phyloP scores from a whole-genome alignment of 37 sponge, comb jelly and placozoan species.

The Cladorhizidae sp. region DNA sequence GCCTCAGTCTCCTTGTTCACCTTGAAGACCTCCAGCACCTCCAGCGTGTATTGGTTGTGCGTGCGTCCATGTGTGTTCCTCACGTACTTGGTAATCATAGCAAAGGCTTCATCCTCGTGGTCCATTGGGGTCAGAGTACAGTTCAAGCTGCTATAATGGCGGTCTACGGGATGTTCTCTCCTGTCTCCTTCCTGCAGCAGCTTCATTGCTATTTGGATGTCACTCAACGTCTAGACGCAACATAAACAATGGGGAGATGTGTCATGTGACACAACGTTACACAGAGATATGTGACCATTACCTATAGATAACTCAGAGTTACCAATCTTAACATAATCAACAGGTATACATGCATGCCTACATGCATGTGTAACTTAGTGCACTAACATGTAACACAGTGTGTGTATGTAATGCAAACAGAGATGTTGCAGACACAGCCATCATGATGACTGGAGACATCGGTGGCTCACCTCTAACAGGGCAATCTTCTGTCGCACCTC shows the following conservation, averaged over 20 bases:
- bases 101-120: slow-evolving; percentile 20
- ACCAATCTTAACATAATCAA: too few relatives aligned
- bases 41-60: slow-evolving; percentile 76
- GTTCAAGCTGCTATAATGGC: slow-evolving; percentile 70
- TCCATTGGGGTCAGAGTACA: slow-evolving; percentile 71
- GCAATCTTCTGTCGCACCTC: slow-evolving; percentile 81
- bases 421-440: too few relatives aligned
- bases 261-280: too few relatives aligned
- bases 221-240: slow-evolving; percentile 70
- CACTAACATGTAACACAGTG: too few relatives aligned
- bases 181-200: slow-evolving; percentile 37
- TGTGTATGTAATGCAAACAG: not conserved
- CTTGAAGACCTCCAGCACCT: slow-evolving; percentile 75
- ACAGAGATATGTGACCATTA: too few relatives aligned
- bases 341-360: too few relatives aligned
- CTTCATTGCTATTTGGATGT: slow-evolving; percentile 89
- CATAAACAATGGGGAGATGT: not conserved
- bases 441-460: too few relatives aligned
- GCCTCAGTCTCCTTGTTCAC: slow-evolving; percentile 72
- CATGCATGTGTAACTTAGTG: too few relatives aligned
- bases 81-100: slow-evolving; percentile 79
- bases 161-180: slow-evolving; percentile 67
- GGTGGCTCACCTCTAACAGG: slow-evolving; percentile 71
- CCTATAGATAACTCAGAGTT: too few relatives aligned
- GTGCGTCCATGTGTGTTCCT: slow-evolving; percentile 90